Base-by-base conservation (phyloP, 2,113 vertebrate genomes). In the Castor canadensis region DNA sequence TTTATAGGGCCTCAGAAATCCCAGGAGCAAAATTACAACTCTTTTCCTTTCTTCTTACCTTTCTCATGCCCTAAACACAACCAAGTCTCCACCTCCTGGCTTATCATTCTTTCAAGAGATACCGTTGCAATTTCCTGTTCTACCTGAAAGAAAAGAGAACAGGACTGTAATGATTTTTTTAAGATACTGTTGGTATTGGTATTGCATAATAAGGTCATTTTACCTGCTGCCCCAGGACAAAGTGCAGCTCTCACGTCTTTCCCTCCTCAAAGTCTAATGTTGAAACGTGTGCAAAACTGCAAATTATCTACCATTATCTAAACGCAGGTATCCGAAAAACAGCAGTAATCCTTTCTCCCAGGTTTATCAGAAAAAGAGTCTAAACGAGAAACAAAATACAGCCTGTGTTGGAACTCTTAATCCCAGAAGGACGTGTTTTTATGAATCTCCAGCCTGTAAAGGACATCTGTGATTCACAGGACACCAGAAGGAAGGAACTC, bases 271-370 rank as follows among this genome's bases (percentile, higher is more conserved):
- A 89, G 38, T 11, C 38, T n/a, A 79, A 71, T n/a, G 10, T 40
- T 85, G 35, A 97, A 98, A 93, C 32, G 88, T 95, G 95, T 8
- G 64, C 86, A 98, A 97, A 75, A 60, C 62, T 45, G 17, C 20
- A 94, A 95, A 93, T 98, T 96, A 97, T 96, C 1, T 96, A 97
- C 95, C 0, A 22, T 98, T 98, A 97, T 96, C 95, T 87, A 79
- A 95, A 77, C 1, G 10, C 9, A 97, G 89, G 62, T 80, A 93
- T 96, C 93, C 95, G 94, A 97, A 98, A 96, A 93, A 45, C 4
- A 17, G 52, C 47, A 92, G 66, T 95, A 98, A 97, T 93, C 92
- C 94, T 95, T 49, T 95, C 45, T 76, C 22, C 32, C 73, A 86
- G 80, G 56, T n/a, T 71, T 89, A 20, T 86, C 94, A 69, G 81